A percentile compares a stretch with the other conserved stretches of the same genome.
phyloP scores from a whole-genome alignment of 1,140 invertebrate species.

The Sitophilus oryzae region DNA sequence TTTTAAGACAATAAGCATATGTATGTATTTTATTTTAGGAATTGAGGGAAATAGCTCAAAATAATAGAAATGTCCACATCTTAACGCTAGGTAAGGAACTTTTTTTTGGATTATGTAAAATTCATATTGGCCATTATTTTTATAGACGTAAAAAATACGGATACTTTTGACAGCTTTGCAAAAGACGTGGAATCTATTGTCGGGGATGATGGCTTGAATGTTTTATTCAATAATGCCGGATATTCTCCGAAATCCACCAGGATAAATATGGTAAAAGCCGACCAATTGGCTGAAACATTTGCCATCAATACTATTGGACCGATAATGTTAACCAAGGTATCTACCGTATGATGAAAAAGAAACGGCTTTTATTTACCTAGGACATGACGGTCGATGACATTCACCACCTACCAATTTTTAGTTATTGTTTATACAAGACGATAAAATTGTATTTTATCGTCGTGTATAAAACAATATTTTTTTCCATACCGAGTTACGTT shows the following conservation, averaged over 20 bases:
- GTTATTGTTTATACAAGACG: too few relatives aligned
- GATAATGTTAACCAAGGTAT: constrained; percentile 73
- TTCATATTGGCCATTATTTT: too few relatives aligned
- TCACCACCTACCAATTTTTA: too few relatives aligned
- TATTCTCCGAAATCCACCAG: constrained; percentile 67
- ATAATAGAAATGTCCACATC: constrained; percentile 57
- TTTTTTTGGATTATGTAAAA: too few relatives aligned
- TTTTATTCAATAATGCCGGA: constrained; percentile 84
- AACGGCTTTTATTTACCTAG: too few relatives aligned
- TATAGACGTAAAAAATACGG: constrained; percentile 65
- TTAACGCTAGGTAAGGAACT: constrained; percentile 62
- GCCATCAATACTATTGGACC: constrained; percentile 74
- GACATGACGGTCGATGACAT: too few relatives aligned
- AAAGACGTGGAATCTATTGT: constrained; percentile 54
- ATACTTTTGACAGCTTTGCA: constrained; percentile 54
- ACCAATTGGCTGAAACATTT: constrained; percentile 66
- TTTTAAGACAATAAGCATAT: too few relatives aligned
- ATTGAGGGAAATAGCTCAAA: constrained; percentile 52
- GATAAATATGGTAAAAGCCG: constrained; percentile 59
- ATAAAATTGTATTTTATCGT: too few relatives aligned
- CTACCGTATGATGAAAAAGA: too few relatives aligned
- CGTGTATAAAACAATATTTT: too few relatives aligned
- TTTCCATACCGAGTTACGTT: too few relatives aligned
- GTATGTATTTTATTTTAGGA: constrained; percentile 59
- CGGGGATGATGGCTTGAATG: constrained; percentile 65